Evolutionary conservation across 2,888 invertebrate species (phyloP), one percentile per base, ranked within the genome.

Genomic region (Tipula confusa): DNA sequence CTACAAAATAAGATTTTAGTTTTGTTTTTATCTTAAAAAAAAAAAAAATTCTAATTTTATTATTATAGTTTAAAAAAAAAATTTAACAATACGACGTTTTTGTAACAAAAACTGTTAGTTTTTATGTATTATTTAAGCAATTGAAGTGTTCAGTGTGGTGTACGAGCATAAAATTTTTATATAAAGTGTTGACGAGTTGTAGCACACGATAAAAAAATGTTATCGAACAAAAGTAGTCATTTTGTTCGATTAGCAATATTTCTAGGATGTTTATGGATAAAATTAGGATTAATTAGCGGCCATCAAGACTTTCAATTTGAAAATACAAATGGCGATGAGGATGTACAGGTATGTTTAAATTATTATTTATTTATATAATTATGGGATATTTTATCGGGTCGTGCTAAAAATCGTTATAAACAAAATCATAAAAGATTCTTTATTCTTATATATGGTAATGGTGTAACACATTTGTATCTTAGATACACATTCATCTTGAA

Each of bases 261-360:
- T 80, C 80, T 80, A 29, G 29, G 64, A 9, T 64, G 64, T 64
- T 24, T 64, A 64, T 64, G 64, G 64, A 64, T 64, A 24, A 64
- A 64, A 64, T 24, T 64, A 64, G 24, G 64, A 64, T 64, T 80
- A 29, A 28, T 43, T 38, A 82, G 38, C 24, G 82, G 82, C n/a
- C 82, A 89, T 86, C 87, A 87, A 85, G 89, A 89, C 85, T 89
- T 89, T 86, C 88, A 89, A 87, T 88, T 87, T 86, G 88, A 89
- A 36, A 82, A 81, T 79, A 83, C 83, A 79, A 84, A 84, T 48
- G 84, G 83, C 84, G 89, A 89, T 84, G 86, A 85, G 84, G 64
- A 64, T 64, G 87, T 88, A 84, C 89, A 89, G 88, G 89, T 89
- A 86, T 87, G 80, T 80, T n/a, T n/a, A 15, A 48, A 15, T 13